Base-by-base conservation (phyloP, 2,113 vertebrate genomes). In the Opisthocomus hoazin region DNA sequence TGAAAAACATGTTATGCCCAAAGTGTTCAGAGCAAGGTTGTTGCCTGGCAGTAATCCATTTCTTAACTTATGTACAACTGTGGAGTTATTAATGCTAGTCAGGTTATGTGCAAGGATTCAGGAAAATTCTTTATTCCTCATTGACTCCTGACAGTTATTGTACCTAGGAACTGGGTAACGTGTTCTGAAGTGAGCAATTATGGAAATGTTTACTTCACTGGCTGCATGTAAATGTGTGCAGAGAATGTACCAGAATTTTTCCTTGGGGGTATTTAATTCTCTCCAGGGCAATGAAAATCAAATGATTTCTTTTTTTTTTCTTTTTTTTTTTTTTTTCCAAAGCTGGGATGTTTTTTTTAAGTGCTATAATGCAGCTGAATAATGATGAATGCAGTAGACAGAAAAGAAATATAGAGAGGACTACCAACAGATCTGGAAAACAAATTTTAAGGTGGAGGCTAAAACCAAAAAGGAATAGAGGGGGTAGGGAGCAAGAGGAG, bases 121-220 rank as follows among this genome's bases (percentile, higher is more conserved):
- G 97, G 98, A 98, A 98, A 98, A 98, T 98, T 99, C 98, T 99
- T 98, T 99, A 99, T 99, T 98, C 98, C 98, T 99, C 98, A 98
- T 98, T 98, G 98, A 98, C 98, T 98, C 98, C 98, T 98, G 98
- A 98, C 98, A 98, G 98, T 98, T 98, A 98, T 98, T 98, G 98
- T 98, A 99, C 98, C 98, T 98, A 98, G 98, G 98, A 98, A 98
- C 98, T 98, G 98, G 98, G 98, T 99, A 99, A 99, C 98, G 98
- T 98, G 98, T 99, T 99, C 98, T 98, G 98, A 99, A 99, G 98
- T 98, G 98, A 98, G 98, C 98, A 98, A 98, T 99, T 98, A 98
- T 98, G 98, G 99, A 99, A 99, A 99, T 99, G 98, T 99, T 99
- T 99, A 99, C 98, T 98, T 98, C 99, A 98, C 98, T 99, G 98